Evolutionary conservation across 2,888 invertebrate genomes (phyloP), one percentile per base, ranked within the genome.

Genomic region (Apodemia zela): DNA sequence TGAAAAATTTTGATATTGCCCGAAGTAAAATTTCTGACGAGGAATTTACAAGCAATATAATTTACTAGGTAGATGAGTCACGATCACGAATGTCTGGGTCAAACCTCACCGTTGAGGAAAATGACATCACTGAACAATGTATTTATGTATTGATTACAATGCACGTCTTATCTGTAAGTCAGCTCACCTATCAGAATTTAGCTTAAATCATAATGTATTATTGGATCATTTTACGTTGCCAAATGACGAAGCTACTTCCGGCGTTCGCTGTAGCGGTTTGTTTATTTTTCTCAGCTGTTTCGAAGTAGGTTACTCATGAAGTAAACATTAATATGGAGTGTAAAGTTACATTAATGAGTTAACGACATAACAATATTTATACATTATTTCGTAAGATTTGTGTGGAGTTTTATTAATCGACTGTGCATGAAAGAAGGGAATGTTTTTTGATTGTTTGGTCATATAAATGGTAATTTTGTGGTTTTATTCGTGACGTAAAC

Each of bases 141-240:
- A 62, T 60, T 59, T 35, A 35, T 57, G 18, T 47, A 35, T 47
- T 58, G 60, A 47, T 67, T 51, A 61, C 60, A 35, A 61, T 62
- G 49, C 25, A 64, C 33, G 13, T 62, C 58, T 62, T 67, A 68
- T 67, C 65, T 62, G 45, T 64, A 65, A 63, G 3, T 62, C 51
- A 51, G 45, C 60, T 42, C 21, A 21, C 21, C 8, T 54, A 21
- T 42, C 10, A 61, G 54, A 65, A 62, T 21, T 59, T 25, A 62
- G n/a, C 51, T 66, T 74, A 71, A 74, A 72, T 74, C 70, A 68
- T 67, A 69, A 65, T n/a, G 69, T 69, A 69, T 68, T 65, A 72
- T 72, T 60, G 51, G 51, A 54, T 18, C 51, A 25, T 25, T 66
- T 61, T 63, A 63, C 65, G 65, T 59, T 66, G 64, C 60, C 66